Conservation (phyloP, 2,888 invertebrate genomes). For the Hylaea fasciaria region DNA sequence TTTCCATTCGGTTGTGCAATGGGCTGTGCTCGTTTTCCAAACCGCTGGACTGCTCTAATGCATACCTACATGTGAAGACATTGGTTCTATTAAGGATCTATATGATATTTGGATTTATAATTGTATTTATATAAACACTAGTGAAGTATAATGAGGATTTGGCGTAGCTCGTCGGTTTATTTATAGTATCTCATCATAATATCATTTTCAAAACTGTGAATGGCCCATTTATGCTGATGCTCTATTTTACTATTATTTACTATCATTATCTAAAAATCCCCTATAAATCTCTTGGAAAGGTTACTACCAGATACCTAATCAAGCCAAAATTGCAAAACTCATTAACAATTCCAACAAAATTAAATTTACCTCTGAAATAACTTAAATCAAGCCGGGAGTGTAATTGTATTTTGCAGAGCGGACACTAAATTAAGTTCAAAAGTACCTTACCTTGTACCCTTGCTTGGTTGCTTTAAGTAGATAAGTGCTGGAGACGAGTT, state of each 20-base stretch:
- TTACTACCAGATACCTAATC: too few species aligned
- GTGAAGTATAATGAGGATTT: too few species aligned
- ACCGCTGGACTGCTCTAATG: constrained; percentile 55
- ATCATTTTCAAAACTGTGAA: too few species aligned
- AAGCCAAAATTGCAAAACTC: background rate
- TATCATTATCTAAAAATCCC: too few species aligned
- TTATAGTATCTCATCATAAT: too few species aligned
- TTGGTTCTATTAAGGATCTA: constrained; percentile 7
- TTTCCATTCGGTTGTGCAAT: constrained; percentile 60
- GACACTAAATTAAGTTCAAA: constrained; percentile 9
- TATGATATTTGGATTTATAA: constrained; percentile 11
- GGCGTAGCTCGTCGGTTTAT: too few species aligned
- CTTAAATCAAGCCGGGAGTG: constrained; percentile 10
- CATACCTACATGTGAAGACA: constrained; percentile 44
- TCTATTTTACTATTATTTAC: too few species aligned
- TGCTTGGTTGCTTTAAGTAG: constrained; percentile 1
- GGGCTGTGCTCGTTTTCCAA: constrained; percentile 63
- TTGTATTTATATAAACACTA: background rate
- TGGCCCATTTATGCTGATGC: too few species aligned
- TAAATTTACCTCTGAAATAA: constrained; percentile 1
- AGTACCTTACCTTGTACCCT: background rate
- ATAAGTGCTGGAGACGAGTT: background rate
- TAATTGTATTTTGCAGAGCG: constrained; percentile 7
- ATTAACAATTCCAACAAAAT: constrained; percentile 3
- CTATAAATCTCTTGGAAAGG: too few species aligned